Percentiles rank a stretch among this genome's conserved stretches.
phyloP scores from a whole-genome alignment of 2,888 invertebrate species.

The Cerastis rubricosa region DNA sequence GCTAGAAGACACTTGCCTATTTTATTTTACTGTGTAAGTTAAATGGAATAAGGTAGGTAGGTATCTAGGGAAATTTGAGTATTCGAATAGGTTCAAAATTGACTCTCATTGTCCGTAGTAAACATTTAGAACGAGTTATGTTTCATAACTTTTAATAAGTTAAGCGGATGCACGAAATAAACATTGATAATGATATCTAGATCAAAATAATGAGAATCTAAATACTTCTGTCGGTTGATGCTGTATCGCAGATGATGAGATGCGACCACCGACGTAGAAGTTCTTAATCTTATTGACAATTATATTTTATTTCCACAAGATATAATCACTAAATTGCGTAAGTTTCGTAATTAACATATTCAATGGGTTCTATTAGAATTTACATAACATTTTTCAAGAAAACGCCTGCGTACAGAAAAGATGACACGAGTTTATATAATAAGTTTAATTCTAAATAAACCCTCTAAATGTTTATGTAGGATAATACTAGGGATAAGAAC shows the following conservation, averaged over 20 bases:
- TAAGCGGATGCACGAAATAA: background rate
- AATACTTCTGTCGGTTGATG: constrained; percentile 30
- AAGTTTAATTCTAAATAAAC: constrained; percentile 53
- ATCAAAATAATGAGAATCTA: constrained; percentile 30
- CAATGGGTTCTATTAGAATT: constrained; percentile 24
- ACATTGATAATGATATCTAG: constrained; percentile 23
- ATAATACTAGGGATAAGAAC: constrained; percentile 43
- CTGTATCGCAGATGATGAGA: constrained; percentile 14
- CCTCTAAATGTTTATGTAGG: constrained; percentile 59
- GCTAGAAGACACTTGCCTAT: background rate
- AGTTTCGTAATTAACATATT: constrained; percentile 38
- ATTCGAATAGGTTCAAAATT: background rate
- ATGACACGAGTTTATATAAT: constrained; percentile 9
- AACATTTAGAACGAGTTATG: background rate
- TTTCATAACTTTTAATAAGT: background rate
- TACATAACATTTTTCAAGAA: constrained; percentile 22
- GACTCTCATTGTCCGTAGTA: background rate
- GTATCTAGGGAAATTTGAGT: background rate
- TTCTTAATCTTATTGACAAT: constrained; percentile 21
- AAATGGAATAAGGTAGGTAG: background rate
- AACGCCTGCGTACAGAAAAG: constrained; percentile 25
- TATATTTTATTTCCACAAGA: constrained; percentile 29
- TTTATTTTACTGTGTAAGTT: background rate
- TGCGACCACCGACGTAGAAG: constrained; percentile 50
- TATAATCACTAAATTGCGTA: constrained; percentile 41